Base-by-base conservation (phyloP, 1,140 invertebrate species). In the Potamilus streckersoni region DNA sequence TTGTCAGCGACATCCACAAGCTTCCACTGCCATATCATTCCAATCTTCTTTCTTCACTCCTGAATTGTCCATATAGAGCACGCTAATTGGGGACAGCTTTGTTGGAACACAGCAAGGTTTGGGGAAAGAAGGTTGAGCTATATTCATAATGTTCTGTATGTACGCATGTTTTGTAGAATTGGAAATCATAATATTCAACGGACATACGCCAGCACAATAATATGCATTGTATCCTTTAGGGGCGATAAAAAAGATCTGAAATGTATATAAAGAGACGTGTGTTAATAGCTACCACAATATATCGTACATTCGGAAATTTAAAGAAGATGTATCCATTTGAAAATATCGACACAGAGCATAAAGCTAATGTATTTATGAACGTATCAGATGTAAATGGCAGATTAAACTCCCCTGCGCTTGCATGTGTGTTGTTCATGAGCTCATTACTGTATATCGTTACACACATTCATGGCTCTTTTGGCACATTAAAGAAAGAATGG, bases 81-180 rank as follows among this genome's bases (percentile, higher is more conserved):
- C 91, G 16, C 91, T 91, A 16, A 93, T 91, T 56, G 92, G 89
- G 1, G 89, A 86, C 20, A 94, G 90, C 78, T 92, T 92, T 2
- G 92, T 93, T 3, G 94, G 93, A 2, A 93, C 93, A 84, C 94
- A 94, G 78, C 93, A 93, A 0, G 93, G 92, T 73, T 90, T 90
- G 16, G 81, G 74, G 49, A 8, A 89, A 19, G 84, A 74, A 38
- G 96, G 96, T 80, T 91, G 90, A 78, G 93, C 88, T 63, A 92
- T 90, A 74, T 93, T 91, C 17, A 93, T 91, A 61, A 94, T 91
- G 71, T 91, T 93, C 79, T 93, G 92, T 65, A 94, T 90, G 57
- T 93, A 94, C 31, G 93, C 93, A 81, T 95, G 93, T 86, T 94
- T 94, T n/a, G 93, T 93, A 1, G 93, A 92, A 67, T 90, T 91